Evolutionary conservation across 2,888 invertebrate genomes (phyloP).

Genomic region (Ennomos erosarius): DNA sequence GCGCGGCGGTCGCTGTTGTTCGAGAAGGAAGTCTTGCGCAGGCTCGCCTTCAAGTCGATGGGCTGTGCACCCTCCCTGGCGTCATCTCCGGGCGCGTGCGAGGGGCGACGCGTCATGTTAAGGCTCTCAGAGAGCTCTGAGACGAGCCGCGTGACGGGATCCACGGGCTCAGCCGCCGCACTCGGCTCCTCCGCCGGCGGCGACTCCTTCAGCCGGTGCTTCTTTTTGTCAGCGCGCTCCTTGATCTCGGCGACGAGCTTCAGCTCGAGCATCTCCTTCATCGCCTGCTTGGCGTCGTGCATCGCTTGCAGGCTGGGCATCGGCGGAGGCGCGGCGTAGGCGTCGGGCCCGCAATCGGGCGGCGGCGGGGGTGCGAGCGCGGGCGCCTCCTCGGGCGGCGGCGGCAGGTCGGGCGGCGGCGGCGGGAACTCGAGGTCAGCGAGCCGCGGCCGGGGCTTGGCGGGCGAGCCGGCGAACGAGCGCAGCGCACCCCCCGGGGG

Average conservation of each 20-base stretch:
- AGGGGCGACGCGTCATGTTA: constrained; percentile 78
- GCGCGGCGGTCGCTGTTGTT: constrained; percentile 56
- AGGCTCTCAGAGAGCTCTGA: constrained; percentile 94
- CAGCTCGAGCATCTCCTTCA: constrained; percentile 93
- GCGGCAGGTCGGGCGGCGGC: constrained; percentile 92
- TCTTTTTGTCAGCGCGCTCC: constrained; percentile 89
- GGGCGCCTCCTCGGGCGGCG: constrained; percentile 89
- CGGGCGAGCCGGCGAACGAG: constrained; percentile 88
- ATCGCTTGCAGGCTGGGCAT: constrained; percentile 37
- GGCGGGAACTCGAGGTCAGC: constrained; percentile 96
- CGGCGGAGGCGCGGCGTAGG: constrained; percentile 78
- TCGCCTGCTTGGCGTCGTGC: constrained; percentile 71
- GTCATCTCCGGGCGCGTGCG: constrained; percentile 46
- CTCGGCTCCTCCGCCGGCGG: constrained; percentile 61
- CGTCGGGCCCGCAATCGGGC: constrained; percentile 67
- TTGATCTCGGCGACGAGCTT: constrained; percentile 94
- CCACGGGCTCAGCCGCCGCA: constrained; percentile 77
- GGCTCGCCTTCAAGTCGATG: constrained; percentile 79
- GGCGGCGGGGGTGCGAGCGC: constrained; percentile 69
- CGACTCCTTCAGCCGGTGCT: constrained; percentile 83
- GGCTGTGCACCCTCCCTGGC: constrained; percentile 64
- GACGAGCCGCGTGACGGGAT: constrained; percentile 92
- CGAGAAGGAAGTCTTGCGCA: constrained; percentile 72
- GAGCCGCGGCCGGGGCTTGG: constrained; percentile 89
- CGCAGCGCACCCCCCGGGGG: constrained; percentile 74